Percentiles rank a stretch among this genome's conserved stretches.
These are phyloP conservation scores for Notechis scutatus DNA, from an alignment of 2,113 vertebrate species.

Conservation along the genomic window DNA sequence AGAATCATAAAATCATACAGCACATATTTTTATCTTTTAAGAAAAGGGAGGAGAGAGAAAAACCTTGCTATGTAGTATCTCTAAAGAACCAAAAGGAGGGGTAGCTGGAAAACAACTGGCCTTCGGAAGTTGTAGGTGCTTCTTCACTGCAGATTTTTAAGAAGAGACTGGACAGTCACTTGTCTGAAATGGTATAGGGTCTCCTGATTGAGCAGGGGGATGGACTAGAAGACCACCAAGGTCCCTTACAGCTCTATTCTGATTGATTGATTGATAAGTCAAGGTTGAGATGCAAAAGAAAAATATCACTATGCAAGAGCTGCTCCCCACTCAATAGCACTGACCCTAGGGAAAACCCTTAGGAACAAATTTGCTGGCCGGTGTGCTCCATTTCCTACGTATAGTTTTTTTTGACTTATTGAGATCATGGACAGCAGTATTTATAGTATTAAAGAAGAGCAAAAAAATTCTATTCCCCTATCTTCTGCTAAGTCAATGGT, in stretches of 20 bases:
- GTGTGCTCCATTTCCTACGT: neutral
- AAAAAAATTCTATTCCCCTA: neutral
- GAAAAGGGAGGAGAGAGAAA: neutral
- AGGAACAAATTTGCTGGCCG: neutral
- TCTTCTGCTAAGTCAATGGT: neutral
- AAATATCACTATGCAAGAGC: neutral
- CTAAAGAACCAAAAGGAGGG: neutral
- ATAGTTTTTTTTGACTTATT: neutral
- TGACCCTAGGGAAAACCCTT: neutral
- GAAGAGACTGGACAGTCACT: too few species aligned
- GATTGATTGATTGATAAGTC: too few species aligned
- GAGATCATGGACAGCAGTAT: neutral
- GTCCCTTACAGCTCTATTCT: too few species aligned
- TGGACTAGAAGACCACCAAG: too few species aligned
- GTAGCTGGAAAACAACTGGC: neutral
- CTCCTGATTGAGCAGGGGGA: too few species aligned
- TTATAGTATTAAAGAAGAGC: neutral
- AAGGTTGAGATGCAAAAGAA: neutral
- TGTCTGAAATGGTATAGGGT: too few species aligned
- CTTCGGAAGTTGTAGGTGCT: too few species aligned
- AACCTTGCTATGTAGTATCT: neutral
- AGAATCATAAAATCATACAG: fast-evolving
- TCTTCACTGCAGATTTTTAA: too few species aligned
- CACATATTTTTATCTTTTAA: conserved; percentile 20
- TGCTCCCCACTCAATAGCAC: neutral